phyloP scores from a whole-genome alignment of 1,140 invertebrate genomes.

The Aporrectodea caliginosa region DNA sequence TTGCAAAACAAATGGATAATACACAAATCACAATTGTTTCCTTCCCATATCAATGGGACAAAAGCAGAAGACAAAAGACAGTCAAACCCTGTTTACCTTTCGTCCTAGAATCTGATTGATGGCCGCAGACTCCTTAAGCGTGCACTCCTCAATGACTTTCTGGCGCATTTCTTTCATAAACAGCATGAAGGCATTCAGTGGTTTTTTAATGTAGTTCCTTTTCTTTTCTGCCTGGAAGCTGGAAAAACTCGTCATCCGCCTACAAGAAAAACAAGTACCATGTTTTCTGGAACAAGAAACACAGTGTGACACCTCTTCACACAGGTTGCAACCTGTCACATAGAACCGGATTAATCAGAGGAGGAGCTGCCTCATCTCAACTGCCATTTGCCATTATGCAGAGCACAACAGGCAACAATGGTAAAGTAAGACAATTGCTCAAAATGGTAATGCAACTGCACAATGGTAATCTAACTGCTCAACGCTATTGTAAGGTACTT shows the following conservation, averaged over 20 bases:
- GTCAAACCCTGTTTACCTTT: slow-evolving; percentile 63
- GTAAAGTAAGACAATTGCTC: not conserved
- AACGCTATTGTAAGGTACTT: too few species aligned
- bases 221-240: slow-evolving; percentile 43
- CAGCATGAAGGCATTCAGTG: slow-evolving; percentile 97
- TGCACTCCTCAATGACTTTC: slow-evolving; percentile 92
- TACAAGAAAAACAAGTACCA: not conserved
- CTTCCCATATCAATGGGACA: not conserved
- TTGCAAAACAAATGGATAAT: too few species aligned
- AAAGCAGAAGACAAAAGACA: not conserved
- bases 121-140: slow-evolving; percentile 91
- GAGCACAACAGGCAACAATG: too few species aligned
- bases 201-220: slow-evolving; percentile 85
- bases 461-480: too few species aligned
- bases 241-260: not conserved
- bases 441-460: not conserved
- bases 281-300: not conserved
- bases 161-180: slow-evolving; percentile 99
- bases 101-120: slow-evolving; percentile 96
- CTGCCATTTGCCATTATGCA: too few species aligned
- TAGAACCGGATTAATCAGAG: too few species aligned
- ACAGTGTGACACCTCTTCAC: not conserved
- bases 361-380: too few species aligned
- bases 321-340: not conserved
- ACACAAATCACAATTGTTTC: too few species aligned